Evolutionary conservation across 2,888 invertebrate genomes (phyloP).

Genomic region (Trissolcus brochymenae): DNA sequence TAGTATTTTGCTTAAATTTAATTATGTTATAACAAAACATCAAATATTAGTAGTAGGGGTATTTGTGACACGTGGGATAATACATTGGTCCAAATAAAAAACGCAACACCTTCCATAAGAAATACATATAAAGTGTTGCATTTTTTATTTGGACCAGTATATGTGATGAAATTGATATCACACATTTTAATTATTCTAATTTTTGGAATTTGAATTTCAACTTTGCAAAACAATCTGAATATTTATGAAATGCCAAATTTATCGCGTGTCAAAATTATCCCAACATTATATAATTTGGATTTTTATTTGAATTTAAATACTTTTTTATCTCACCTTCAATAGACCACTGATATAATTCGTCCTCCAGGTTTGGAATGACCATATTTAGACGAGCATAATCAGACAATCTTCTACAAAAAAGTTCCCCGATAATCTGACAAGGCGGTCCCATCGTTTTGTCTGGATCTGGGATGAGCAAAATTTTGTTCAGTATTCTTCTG

Average conservation of each 20-base stretch:
- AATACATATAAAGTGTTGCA: too few species aligned
- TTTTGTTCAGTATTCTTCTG: constrained; percentile 85
- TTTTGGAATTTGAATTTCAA: not conserved
- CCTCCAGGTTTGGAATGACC: constrained; percentile 80
- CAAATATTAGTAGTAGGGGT: too few species aligned
- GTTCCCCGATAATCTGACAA: constrained; percentile 79
- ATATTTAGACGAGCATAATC: constrained; percentile 65
- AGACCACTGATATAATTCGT: constrained; percentile 86
- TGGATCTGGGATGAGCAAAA: constrained; percentile 82
- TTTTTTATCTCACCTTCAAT: constrained; percentile 80
- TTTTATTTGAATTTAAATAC: not conserved
- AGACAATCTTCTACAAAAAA: constrained; percentile 79
- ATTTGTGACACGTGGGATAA: too few species aligned
- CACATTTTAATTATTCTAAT: too few species aligned
- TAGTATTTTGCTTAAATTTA: not conserved
- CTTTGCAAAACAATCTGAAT: not conserved
- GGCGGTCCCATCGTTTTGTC: constrained; percentile 79
- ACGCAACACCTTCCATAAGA: too few species aligned
- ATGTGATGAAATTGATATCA: too few species aligned
- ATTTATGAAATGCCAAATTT: too few species aligned
- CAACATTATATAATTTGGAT: too few species aligned
- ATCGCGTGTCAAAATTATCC: too few species aligned
- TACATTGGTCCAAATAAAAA: too few species aligned
- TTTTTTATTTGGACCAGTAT: too few species aligned
- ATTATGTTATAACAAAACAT: too few species aligned